A percentile compares a stretch with the other conserved stretches of the same genome.
Evolutionary conservation across 64 coral and sea anemone genomes (phyloP).

Genomic region (Montipora cactus): DNA sequence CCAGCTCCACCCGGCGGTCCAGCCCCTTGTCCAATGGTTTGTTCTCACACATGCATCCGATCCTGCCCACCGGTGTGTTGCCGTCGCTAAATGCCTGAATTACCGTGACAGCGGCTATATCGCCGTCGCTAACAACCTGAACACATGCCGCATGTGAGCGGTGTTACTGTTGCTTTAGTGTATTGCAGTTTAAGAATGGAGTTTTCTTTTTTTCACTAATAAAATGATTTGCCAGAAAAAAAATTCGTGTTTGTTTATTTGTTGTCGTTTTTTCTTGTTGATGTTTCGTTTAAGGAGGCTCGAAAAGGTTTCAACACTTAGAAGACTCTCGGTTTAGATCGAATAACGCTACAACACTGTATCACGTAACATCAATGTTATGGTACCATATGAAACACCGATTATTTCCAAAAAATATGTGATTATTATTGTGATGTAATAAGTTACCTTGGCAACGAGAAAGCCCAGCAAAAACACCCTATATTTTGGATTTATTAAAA

Average conservation of each 20-base stretch:
- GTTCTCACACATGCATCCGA: slow-evolving; percentile 49
- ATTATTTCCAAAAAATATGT: too few relatives aligned
- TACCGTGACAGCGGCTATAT: slow-evolving; percentile 19
- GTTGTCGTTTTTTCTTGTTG: neutral
- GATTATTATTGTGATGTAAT: too few relatives aligned
- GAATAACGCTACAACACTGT: too few relatives aligned
- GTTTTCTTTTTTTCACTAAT: slow-evolving; percentile 58
- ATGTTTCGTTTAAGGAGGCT: neutral
- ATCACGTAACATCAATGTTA: too few relatives aligned
- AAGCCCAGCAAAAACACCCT: too few relatives aligned
- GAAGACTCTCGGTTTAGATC: too few relatives aligned
- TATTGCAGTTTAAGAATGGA: slow-evolving; percentile 47
- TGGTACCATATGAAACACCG: too few relatives aligned
- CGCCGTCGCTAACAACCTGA: slow-evolving; percentile 13
- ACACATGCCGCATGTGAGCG: slow-evolving; percentile 37
- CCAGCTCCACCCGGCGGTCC: slow-evolving; percentile 58
- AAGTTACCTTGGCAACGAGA: too few relatives aligned
- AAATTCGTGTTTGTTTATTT: neutral
- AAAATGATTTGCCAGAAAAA: slow-evolving; percentile 51
- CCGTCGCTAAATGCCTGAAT: slow-evolving; percentile 41
- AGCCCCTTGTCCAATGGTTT: slow-evolving; percentile 44
- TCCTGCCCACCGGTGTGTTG: slow-evolving; percentile 60
- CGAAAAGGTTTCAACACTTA: too few relatives aligned
- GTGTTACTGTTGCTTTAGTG: slow-evolving; percentile 25
- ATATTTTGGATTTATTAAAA: too few relatives aligned